Evolutionary conservation across 2,888 invertebrate species (phyloP).

Genomic region (Eupithecia insigniata): DNA sequence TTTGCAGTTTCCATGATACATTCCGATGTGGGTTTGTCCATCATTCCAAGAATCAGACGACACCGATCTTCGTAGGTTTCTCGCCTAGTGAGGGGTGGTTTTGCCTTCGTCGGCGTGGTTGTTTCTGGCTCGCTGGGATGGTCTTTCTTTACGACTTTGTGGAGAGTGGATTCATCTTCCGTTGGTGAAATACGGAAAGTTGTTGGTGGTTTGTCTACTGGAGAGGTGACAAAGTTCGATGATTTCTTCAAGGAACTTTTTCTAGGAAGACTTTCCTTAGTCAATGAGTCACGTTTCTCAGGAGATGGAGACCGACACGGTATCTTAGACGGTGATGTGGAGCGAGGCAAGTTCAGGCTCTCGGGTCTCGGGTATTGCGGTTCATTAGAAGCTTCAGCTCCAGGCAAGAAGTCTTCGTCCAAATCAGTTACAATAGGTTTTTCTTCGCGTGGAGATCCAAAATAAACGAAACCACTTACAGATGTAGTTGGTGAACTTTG

Average conservation of each 20-base stretch:
- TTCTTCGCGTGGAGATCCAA: constrained; percentile 64
- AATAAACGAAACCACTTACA: constrained; percentile 82
- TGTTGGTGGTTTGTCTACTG: constrained; percentile 73
- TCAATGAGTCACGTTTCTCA: constrained; percentile 61
- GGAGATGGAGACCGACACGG: constrained; percentile 75
- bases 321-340: constrained; percentile 72
- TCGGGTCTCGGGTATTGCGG: constrained; percentile 52
- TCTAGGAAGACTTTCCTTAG: constrained; percentile 70
- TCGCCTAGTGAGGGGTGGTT: constrained; percentile 85
- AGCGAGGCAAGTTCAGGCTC: constrained; percentile 52
- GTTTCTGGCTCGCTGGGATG: constrained; percentile 51
- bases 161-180: constrained; percentile 57
- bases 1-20: constrained; percentile 47
- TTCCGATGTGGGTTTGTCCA: constrained; percentile 63
- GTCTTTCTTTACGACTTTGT: constrained; percentile 65
- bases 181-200: constrained; percentile 72
- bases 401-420: constrained; percentile 63
- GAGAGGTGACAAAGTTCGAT: constrained; percentile 58
- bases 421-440: constrained; percentile 68
- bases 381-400: constrained; percentile 51
- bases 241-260: constrained; percentile 80
- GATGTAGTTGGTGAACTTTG: constrained; percentile 83
- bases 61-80: constrained; percentile 90
- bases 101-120: constrained; percentile 69
- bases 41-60: constrained; percentile 87